A percentile compares a stretch with the other conserved stretches of the same genome.
phyloP scores from a whole-genome alignment of 2,113 vertebrate genomes.

The Festucalex cinctus region DNA sequence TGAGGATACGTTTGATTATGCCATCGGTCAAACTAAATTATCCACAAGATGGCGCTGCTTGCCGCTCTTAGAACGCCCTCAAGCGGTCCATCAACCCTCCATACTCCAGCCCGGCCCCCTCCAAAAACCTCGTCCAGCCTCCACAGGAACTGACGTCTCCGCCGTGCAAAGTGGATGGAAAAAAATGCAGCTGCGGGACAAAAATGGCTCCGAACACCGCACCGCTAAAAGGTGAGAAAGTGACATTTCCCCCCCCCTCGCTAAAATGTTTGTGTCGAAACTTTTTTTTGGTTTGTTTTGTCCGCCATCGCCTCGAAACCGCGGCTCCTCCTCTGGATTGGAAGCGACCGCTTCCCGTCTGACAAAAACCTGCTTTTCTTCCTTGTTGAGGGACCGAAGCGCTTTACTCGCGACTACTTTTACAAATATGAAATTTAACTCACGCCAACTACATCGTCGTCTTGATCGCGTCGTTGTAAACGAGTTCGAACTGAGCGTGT shows the following conservation, averaged over 20 bases:
- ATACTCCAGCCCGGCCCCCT: neutral
- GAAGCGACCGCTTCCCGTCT: neutral
- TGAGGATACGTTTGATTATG: neutral
- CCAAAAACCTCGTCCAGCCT: constrained; percentile 19
- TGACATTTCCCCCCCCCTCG: constrained; percentile 8
- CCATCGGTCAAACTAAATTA: neutral
- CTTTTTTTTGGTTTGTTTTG: constrained; percentile 21
- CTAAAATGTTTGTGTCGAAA: constrained; percentile 17
- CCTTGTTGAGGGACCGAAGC: constrained; percentile 37
- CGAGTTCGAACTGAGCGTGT: neutral
- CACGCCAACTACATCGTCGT: neutral
- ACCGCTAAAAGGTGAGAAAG: constrained; percentile 66
- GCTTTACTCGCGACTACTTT: constrained; percentile 36
- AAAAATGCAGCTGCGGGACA: constrained; percentile 71
- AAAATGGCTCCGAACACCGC: constrained; percentile 69
- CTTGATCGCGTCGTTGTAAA: neutral
- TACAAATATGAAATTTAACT: constrained; percentile 47
- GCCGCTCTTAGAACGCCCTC: neutral
- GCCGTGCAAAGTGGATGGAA: constrained; percentile 63
- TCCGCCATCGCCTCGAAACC: neutral
- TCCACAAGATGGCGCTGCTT: constrained; percentile 45
- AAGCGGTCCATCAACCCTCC: neutral
- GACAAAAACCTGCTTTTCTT: constrained; percentile 26
- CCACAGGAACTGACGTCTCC: constrained; percentile 77
- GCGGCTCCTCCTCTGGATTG: neutral